Percentiles rank a stretch among this genome's conserved stretches.
Evolutionary conservation across 2,113 vertebrate species (phyloP).

Genomic region (Vulpes ferrilata): DNA sequence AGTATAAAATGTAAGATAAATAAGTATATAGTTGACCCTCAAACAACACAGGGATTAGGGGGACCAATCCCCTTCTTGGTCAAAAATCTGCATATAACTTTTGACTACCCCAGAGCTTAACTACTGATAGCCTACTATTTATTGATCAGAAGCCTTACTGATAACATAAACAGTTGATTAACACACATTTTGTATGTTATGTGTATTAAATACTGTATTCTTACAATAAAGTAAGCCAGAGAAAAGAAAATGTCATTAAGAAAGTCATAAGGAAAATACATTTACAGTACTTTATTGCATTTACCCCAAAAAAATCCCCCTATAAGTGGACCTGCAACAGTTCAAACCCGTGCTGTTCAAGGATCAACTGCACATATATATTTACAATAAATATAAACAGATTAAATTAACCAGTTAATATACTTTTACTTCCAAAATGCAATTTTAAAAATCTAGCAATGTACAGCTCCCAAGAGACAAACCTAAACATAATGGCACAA

Average conservation of each 20-base stretch:
- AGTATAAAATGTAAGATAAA: background rate
- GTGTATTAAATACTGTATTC: background rate
- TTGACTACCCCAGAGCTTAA: background rate
- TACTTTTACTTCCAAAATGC: constrained; percentile 20
- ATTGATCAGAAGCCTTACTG: background rate
- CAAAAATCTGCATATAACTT: background rate
- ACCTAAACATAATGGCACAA: background rate
- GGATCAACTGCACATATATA: background rate
- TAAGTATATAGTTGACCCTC: background rate
- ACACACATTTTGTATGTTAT: background rate
- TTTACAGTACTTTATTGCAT: background rate
- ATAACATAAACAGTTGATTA: background rate
- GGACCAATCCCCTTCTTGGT: too few species aligned
- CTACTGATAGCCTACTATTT: background rate
- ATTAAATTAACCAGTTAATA: constrained; percentile 20
- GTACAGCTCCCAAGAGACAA: constrained; percentile 4
- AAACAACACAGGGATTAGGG: background rate
- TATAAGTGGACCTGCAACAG: background rate
- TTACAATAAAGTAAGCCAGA: background rate
- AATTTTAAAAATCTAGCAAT: constrained; percentile 28
- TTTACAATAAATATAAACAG: constrained; percentile 49
- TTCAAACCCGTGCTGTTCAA: background rate
- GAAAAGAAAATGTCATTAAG: background rate
- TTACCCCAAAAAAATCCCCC: background rate
- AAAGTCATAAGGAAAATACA: background rate